Evolutionary conservation across 2,113 vertebrate genomes (phyloP).

Genomic region (Malaclemys terrapin): DNA sequence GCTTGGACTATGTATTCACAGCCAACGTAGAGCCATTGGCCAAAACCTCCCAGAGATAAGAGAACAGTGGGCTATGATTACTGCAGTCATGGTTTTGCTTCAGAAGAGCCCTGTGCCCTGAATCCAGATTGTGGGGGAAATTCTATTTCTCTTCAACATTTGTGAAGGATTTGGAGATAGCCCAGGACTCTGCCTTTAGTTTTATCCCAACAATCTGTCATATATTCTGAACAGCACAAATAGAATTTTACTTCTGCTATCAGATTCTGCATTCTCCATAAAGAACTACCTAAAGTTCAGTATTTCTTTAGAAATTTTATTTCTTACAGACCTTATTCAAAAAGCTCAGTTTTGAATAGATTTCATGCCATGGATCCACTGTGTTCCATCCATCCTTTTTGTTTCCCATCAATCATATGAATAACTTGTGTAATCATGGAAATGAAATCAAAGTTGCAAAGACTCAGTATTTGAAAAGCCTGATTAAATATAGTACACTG

Average conservation of each 20-base stretch:
- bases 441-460: neutral
- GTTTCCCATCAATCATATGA: neutral
- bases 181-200: neutral
- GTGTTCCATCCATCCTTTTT: neutral
- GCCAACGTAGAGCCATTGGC: too few species aligned
- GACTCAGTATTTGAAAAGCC: neutral
- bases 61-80: neutral
- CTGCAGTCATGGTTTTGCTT: neutral
- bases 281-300: neutral
- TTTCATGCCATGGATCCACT: neutral
- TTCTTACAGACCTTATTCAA: neutral
- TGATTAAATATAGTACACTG: neutral
- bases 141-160: fast-evolving
- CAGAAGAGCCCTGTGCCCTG: neutral
- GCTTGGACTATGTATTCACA: too few species aligned
- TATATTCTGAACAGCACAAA: slow-evolving; percentile 1
- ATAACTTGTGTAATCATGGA: neutral
- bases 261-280: slow-evolving; percentile 18
- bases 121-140: neutral
- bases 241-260: slow-evolving; percentile 2
- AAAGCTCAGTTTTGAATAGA: neutral
- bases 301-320: neutral
- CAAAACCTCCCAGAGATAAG: neutral
- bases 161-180: neutral
- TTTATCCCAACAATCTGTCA: slow-evolving; percentile 38